Evolutionary conservation across 2,797 vertebrate species (phyloP).

Genomic region (Enteromius treurensis): DNA sequence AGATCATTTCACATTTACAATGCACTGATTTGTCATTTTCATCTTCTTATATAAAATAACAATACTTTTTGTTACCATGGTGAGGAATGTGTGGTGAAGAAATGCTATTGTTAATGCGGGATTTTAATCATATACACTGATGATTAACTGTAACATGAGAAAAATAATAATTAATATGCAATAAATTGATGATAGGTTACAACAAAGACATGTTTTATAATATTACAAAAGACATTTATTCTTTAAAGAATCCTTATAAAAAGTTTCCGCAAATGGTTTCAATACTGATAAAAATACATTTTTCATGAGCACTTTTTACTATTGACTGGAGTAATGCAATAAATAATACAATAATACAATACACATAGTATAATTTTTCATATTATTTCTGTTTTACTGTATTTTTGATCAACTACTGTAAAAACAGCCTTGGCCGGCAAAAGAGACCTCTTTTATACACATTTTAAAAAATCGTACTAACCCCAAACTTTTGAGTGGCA

Average conservation of each 20-base stretch:
- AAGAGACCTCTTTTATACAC: neutral
- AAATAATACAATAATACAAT: too few species aligned
- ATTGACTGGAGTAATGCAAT: neutral
- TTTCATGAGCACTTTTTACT: too few species aligned
- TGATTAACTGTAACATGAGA: neutral
- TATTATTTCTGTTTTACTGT: neutral
- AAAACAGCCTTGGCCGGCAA: neutral
- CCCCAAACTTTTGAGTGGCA: neutral
- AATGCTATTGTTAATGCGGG: neutral
- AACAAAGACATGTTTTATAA: neutral
- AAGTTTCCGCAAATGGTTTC: too few species aligned
- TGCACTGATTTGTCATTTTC: neutral
- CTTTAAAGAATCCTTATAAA: neutral
- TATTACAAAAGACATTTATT: neutral
- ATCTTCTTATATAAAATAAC: slow-evolving; percentile 18
- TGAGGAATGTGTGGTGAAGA: neutral
- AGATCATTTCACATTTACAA: neutral
- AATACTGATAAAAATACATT: neutral
- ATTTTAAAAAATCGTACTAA: neutral
- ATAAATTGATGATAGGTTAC: neutral
- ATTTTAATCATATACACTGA: neutral
- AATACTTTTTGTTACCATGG: neutral
- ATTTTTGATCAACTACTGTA: neutral
- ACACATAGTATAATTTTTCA: neutral
- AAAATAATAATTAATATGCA: neutral